Evolutionary conservation across 2,113 vertebrate genomes (phyloP).

Genomic region (Entelurus aequoreus): DNA sequence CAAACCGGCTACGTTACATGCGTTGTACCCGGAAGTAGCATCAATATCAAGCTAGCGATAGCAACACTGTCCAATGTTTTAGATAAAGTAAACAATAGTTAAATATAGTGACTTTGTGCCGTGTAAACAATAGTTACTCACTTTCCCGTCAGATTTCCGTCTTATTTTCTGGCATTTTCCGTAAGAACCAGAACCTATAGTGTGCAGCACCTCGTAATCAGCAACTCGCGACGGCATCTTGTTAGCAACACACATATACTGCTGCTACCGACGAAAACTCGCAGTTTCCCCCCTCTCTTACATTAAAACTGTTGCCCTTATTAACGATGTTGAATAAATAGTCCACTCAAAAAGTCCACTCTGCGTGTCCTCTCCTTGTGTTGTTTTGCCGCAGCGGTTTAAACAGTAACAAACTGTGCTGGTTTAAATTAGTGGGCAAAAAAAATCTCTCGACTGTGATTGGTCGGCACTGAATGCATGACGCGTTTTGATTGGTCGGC

Average conservation of each 20-base stretch:
- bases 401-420: not conserved
- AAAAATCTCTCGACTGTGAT: constrained; percentile 33
- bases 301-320: not conserved
- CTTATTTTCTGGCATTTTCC: constrained; percentile 91
- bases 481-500: constrained; percentile 53
- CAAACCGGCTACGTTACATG: too few species aligned
- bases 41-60: not conserved
- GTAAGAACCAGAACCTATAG: constrained; percentile 89
- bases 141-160: constrained; percentile 86
- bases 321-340: not conserved
- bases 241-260: not conserved
- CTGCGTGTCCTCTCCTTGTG: not conserved
- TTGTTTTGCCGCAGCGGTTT: too few species aligned
- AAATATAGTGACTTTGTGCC: not conserved
- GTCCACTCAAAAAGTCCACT: too few species aligned
- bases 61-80: not conserved
- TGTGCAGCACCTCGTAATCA: constrained; percentile 88
- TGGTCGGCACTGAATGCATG: constrained; percentile 25
- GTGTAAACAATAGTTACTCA: constrained; percentile 46
- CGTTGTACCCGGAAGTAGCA: too few species aligned
- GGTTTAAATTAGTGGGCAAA: constrained; percentile 66
- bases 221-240: constrained; percentile 83
- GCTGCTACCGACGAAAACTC: constrained; percentile 7
- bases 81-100: not conserved
- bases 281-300: not conserved